Conservation (phyloP, 2,113 vertebrate species). For the Actenoides hombroni region DNA sequence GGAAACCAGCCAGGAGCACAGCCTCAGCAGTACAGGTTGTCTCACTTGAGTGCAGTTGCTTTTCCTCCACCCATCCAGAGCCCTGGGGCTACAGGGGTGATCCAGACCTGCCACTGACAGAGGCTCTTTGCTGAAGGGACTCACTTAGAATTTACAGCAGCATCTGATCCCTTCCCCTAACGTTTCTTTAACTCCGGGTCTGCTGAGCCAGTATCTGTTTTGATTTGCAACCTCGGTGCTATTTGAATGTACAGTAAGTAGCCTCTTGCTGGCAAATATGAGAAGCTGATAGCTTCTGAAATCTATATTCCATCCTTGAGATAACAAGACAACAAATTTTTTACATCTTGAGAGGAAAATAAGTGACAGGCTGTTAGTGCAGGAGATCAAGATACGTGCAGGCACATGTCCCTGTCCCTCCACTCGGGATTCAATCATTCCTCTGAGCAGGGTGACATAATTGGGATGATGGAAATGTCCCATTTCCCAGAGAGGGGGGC, state of each 20-base stretch:
- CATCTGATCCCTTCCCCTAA: not conserved
- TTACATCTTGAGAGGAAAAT: not conserved
- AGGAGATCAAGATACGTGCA: not conserved
- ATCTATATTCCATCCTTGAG: not conserved
- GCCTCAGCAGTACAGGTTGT: fast-evolving
- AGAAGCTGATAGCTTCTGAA: constrained; percentile 7
- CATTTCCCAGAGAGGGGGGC: not conserved
- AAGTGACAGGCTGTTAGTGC: not conserved
- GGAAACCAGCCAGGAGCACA: not conserved
- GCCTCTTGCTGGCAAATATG: not conserved
- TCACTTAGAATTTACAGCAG: not conserved
- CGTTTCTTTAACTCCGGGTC: not conserved
- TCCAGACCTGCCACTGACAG: not conserved
- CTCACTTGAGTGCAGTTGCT: fast-evolving
- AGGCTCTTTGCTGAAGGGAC: too few relatives aligned
- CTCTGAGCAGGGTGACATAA: not conserved
- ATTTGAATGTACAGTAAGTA: not conserved
- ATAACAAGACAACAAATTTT: not conserved
- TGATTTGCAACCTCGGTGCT: not conserved
- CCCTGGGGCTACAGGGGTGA: not conserved
- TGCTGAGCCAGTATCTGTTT: not conserved
- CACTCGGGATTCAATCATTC: not conserved
- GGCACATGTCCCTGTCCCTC: not conserved
- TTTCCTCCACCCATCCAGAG: not conserved
- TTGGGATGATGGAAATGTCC: not conserved